Evolutionary conservation across 2,888 invertebrate genomes (phyloP), one percentile per base, ranked within the genome.

Genomic region (Amblyjoppa proteus): DNA sequence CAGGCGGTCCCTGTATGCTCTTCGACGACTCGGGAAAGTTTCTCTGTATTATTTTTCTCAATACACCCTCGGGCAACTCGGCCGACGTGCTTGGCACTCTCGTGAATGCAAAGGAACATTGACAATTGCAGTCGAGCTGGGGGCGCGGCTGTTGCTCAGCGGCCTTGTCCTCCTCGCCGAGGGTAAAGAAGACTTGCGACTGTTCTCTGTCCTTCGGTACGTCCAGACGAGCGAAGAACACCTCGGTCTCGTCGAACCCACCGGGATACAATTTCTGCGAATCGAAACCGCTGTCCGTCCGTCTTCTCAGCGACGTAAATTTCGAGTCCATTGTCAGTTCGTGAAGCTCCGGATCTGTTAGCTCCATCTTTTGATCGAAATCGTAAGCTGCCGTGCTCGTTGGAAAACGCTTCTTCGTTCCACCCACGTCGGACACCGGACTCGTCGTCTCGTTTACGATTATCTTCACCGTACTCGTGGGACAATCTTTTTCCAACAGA

Each of bases 11-110:
- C 25, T 91, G 90, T 71, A 93, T 92, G 78, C 91, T 92, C 56
- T 93, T 93, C 6, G 93, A 93, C 0, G 93, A 93, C 74, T 93
- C 93, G 0, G 93, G 93, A 51, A 93, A 93, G 71, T 93, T 93
- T 74, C 93, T 89, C 76, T 93, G 93, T 45, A 93, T 90, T n/a
- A 93, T 93, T 81, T 93, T 93, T 7, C 93, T 87, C 64, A 93
- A 51, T 0, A 93, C 92, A 9, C 90, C 92, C 66, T 93, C 93
- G 3, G 93, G 92, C 20, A 93, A 84, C 79, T 93, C 92, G 0
- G 93, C 92, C 0, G 93, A 93, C 2, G 93, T 93, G 66, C 93
- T 93, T 3, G 93, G 93, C 3, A 92, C 90, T 49, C 91, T 89
- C 3, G 91, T 90, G 80, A 93, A 93, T 74, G 91, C 90, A 61